A percentile compares a stretch with the other conserved stretches of the same genome.
Evolutionary conservation across 2,888 invertebrate genomes (phyloP).

Genomic region (Rotaria magnacalcarata): DNA sequence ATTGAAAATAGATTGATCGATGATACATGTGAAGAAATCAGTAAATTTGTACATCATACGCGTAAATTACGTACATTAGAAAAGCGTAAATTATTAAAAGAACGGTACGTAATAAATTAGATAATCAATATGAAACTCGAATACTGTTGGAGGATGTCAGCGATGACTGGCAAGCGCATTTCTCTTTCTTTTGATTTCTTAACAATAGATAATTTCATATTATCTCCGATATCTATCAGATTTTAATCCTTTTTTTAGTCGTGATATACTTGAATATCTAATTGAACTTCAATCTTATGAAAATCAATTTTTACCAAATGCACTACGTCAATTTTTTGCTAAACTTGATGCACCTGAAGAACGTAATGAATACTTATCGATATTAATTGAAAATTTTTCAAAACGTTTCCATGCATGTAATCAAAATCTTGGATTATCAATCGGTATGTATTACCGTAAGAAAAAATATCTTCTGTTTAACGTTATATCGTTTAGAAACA

Average conservation of each 20-base stretch:
- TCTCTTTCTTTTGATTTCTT: no score
- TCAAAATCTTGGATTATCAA: conserved; percentile 58
- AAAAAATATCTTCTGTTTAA: no score
- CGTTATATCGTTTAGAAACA: conserved; percentile 59
- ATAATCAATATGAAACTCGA: no score
- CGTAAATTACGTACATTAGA: conserved; percentile 47
- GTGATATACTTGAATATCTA: conserved; percentile 56
- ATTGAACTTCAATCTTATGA: conserved; percentile 60
- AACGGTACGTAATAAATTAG: conserved; percentile 51
- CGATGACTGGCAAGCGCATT: no score
- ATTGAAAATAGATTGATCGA: conserved; percentile 56
- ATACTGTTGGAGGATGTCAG: no score
- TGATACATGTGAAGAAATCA: conserved; percentile 59
- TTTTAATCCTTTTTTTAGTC: conserved; percentile 49
- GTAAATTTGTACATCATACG: conserved; percentile 58
- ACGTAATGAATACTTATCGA: conserved; percentile 58
- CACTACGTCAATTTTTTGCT: conserved; percentile 60
- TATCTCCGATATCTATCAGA: not conserved
- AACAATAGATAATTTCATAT: not conserved
- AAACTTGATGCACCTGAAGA: conserved; percentile 60
- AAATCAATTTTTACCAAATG: conserved; percentile 61
- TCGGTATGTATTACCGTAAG: no score
- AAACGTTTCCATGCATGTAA: conserved; percentile 60
- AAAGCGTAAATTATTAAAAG: conserved; percentile 57
- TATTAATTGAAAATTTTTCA: conserved; percentile 61